phyloP scores from a whole-genome alignment of 2,113 vertebrate genomes.

The Tichodroma muraria region DNA sequence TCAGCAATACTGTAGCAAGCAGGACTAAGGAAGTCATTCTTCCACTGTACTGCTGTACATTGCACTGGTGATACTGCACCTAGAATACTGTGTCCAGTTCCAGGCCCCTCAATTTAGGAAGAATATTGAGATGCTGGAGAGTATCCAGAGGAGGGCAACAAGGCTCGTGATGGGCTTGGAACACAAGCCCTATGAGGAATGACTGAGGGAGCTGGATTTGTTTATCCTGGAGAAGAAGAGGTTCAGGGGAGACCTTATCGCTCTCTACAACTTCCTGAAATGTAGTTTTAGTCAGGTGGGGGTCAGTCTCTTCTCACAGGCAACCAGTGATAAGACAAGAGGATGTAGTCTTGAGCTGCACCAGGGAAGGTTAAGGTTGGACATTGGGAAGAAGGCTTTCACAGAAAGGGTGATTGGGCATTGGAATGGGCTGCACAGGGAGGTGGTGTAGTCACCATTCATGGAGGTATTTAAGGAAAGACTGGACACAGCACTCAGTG shows the following conservation, averaged over 20 bases:
- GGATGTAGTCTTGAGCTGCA: neutral
- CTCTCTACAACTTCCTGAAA: neutral
- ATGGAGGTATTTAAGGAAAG: neutral
- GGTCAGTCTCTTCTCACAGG: neutral
- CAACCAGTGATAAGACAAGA: neutral
- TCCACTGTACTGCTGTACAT: accelerated
- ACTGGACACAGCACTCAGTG: too few relatives aligned
- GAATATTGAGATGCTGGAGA: accelerated
- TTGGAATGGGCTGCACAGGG: neutral
- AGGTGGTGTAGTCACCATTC: neutral
- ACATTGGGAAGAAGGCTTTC: neutral
- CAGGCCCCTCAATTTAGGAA: neutral
- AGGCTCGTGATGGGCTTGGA: neutral
- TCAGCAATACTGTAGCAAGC: neutral
- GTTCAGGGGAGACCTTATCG: neutral
- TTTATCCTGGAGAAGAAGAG: neutral
- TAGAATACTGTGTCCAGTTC: neutral
- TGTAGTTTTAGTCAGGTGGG: neutral
- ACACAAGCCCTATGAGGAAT: accelerated
- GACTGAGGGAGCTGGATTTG: neutral
- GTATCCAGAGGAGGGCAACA: accelerated
- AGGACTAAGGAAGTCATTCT: neutral
- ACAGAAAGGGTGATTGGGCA: neutral
- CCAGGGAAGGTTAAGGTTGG: neutral
- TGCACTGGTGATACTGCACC: neutral